A percentile compares a stretch with the other conserved stretches of the same genome.
phyloP scores from a whole-genome alignment of 2,797 vertebrate species.

The Vespertilio murinus region DNA sequence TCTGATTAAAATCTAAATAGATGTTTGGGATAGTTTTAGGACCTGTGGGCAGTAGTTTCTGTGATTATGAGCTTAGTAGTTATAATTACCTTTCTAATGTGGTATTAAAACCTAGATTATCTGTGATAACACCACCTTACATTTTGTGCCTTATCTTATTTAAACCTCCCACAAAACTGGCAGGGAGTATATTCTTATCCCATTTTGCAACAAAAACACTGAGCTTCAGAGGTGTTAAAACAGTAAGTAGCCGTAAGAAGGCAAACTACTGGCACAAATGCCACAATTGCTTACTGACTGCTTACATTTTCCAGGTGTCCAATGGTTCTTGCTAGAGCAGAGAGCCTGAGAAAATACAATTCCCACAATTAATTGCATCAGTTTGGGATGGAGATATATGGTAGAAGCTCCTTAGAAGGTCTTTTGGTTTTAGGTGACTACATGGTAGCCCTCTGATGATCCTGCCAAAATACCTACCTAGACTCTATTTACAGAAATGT shows the following conservation, averaged over 20 bases:
- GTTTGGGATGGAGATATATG: neutral
- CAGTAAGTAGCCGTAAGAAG: neutral
- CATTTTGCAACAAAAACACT: neutral
- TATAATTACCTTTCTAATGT: conserved; percentile 60
- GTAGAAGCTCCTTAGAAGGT: neutral
- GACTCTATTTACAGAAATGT: neutral
- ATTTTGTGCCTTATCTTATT: conserved; percentile 1
- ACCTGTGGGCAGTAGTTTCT: conserved; percentile 47
- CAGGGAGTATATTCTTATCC: neutral
- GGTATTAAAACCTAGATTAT: conserved; percentile 52
- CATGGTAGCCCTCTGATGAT: neutral
- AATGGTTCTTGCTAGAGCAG: neutral
- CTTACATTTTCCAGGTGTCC: neutral
- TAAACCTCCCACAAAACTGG: neutral
- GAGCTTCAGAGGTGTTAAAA: neutral
- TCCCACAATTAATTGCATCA: neutral
- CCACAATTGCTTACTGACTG: neutral
- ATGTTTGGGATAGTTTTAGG: conserved; percentile 41
- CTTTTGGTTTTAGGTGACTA: neutral
- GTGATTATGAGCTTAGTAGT: conserved; percentile 50
- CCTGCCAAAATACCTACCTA: neutral
- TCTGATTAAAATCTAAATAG: conserved; percentile 52
- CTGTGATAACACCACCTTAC: conserved; percentile 2
- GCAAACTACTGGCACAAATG: neutral
- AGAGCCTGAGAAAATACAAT: neutral